phyloP scores from a whole-genome alignment of 2,797 vertebrate species.

The Phataginus tetradactyla region DNA sequence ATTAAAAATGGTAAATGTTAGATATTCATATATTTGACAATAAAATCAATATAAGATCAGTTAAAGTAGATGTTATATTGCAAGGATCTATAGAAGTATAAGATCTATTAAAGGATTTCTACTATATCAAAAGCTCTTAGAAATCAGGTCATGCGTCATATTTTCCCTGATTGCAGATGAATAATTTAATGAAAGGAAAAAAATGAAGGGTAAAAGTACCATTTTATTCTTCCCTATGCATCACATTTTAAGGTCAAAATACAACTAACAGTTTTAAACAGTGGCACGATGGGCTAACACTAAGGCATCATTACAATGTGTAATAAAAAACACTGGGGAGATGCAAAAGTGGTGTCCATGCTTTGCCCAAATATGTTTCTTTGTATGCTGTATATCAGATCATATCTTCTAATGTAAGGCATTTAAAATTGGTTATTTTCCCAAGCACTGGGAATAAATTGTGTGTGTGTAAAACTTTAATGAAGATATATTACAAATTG shows the following conservation, averaged over 20 bases:
- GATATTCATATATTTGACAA: neutral
- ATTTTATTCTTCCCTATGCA: neutral
- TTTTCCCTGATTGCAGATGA: slow-evolving; percentile 20
- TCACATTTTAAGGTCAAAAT: slow-evolving; percentile 1
- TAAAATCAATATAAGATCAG: neutral
- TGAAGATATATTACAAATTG: neutral
- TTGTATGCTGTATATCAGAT: neutral
- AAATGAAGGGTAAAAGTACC: neutral
- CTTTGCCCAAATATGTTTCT: neutral
- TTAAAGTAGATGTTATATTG: neutral
- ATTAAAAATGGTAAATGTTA: neutral
- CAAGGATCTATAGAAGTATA: neutral
- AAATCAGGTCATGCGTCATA: neutral
- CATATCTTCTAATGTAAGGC: neutral
- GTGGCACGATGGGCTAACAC: neutral
- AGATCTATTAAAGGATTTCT: neutral
- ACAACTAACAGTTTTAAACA: slow-evolving; percentile 1
- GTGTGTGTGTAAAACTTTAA: neutral
- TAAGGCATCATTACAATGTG: neutral
- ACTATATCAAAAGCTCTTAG: neutral
- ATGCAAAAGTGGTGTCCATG: neutral
- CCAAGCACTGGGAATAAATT: neutral
- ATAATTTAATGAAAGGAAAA: slow-evolving; percentile 40
- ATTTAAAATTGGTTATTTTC: neutral
- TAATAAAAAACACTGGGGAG: neutral